Evolutionary conservation across 53 echinoderm and acorn worm genomes (phyloP), one percentile per base, ranked within the genome.

Genomic region (Stichopus horrens): DNA sequence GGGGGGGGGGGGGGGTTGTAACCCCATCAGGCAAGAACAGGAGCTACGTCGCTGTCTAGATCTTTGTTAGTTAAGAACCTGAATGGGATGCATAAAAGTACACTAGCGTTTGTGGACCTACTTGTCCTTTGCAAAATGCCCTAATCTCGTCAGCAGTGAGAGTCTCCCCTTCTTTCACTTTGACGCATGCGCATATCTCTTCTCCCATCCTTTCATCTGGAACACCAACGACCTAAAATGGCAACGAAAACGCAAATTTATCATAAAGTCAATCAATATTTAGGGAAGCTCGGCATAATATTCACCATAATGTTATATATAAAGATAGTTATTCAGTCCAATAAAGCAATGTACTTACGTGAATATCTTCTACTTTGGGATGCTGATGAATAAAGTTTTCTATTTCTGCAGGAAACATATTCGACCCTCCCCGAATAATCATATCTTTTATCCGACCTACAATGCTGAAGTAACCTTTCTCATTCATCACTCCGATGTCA

Each of bases 161-260:
- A 10, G 85, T 77, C 71, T 89, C 73, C 53, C 89, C 92, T 53
- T 83, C 21, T 74, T 83, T 83, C 54, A 91, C 67, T 57, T 91
- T 88, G 16, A 88, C 83, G 84, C 91, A 91, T 88, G 91, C 91
- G 85, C 91, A 91, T 54, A 91, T 18, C 52, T 91, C 91, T 18
- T 91, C 91, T 4, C 88, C 88, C 88, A 91, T 83, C n/a, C 83
- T 68, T 21, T 88, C 75, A 57, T 91, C 91, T 54, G 91, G 91
- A 10, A 91, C 85, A 14, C 91, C 91, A 54, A 91, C 54, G 11
- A 91, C 56, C 91, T 91, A n/a, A 23, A 71, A 22, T 37, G 37
- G 1, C 37, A 37, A 37, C 37, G 37, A 37, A 37, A 37, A 37
- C 37, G 37, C 37, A 37, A 37, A 37, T 37, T 37, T 37, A 2